Conservation (phyloP, 2,888 invertebrate species). For the Clostera curtula region DNA sequence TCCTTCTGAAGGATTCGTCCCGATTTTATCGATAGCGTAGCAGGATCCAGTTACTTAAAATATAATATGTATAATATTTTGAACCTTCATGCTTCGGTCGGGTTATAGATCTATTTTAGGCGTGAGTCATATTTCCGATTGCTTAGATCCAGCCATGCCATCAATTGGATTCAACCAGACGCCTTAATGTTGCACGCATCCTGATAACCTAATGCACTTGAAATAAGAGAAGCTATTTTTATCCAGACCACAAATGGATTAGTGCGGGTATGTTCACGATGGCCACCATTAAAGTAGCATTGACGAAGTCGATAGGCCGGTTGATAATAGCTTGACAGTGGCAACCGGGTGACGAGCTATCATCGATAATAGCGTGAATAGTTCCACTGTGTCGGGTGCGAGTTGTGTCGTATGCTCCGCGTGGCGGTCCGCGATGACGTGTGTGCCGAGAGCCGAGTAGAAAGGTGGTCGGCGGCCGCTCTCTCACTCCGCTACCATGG, state of each 20-base stretch:
- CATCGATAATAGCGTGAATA: too few species aligned
- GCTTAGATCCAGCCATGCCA: slow-evolving; percentile 11
- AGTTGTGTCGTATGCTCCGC: slow-evolving; percentile 8
- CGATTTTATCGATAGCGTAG: too few species aligned
- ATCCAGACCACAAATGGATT: not conserved
- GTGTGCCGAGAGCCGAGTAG: slow-evolving; percentile 25
- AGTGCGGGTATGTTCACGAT: not conserved
- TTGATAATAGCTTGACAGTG: too few species aligned
- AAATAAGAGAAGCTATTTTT: slow-evolving; percentile 8
- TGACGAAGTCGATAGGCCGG: too few species aligned
- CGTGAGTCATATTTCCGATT: slow-evolving; percentile 11
- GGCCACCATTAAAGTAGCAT: too few species aligned
- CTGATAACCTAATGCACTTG: slow-evolving; percentile 5
- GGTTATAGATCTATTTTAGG: too few species aligned
- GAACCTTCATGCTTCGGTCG: too few species aligned
- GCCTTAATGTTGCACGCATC: slow-evolving; percentile 11
- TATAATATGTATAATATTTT: too few species aligned
- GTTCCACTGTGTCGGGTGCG: too few species aligned
- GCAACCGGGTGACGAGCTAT: too few species aligned
- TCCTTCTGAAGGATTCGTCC: too few species aligned
- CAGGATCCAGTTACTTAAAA: too few species aligned
- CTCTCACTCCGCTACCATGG: slow-evolving; percentile 66
- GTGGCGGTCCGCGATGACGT: slow-evolving; percentile 36
- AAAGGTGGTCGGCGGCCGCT: slow-evolving; percentile 27
- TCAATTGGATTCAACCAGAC: slow-evolving; percentile 8